Base-by-base conservation (phyloP, 2,113 vertebrate genomes). In the Oreotrochilus melanogaster region DNA sequence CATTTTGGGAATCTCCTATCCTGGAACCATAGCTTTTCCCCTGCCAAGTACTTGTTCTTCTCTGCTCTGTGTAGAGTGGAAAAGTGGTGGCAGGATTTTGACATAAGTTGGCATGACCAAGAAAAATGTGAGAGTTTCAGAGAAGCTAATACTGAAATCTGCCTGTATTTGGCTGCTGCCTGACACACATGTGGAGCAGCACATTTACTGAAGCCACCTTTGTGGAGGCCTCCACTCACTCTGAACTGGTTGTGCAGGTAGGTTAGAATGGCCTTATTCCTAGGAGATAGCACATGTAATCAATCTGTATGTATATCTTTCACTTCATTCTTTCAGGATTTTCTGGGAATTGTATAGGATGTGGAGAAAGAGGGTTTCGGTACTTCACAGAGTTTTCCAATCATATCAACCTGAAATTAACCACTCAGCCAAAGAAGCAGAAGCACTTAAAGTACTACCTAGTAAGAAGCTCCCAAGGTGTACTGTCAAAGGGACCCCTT, bases 381-480 rank as follows among this genome's bases (percentile, higher is more conserved):
- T 99, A 99, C 97, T 99, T 99, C 97, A 99, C 99, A 0, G 99
- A 99, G 97, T 99, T 99, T 98, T 99, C 99, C 47, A 99, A 99
- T 97, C 99, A 99, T 97, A 99, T 99, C 97, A 99, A 99, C 97
- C 97, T 99, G 97, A 99, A 99, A 97, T 98, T 99, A 91, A 99
- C 99, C 97, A 99, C 99, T 42, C 99, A 99, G 98, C 99, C 99
- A 96, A 99, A 99, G 98, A 99, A 99, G 99, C 99, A 99, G 99
- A 99, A 99, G 99, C 99, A 99, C 99, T 99, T 99, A 99, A 99
- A 99, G 98, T 99, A 99, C 98, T 99, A 99, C 99, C 98, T 99
- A 98, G 98, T 99, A 98, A 99, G 99, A 96, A 99, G 98, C 94
- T 98, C 99, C 88, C 99, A 99, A 97, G 99, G 99, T 96, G 98